Evolutionary conservation across 23 tunicate genomes (phyloP).

Genomic region (Ciona savignyi): DNA sequence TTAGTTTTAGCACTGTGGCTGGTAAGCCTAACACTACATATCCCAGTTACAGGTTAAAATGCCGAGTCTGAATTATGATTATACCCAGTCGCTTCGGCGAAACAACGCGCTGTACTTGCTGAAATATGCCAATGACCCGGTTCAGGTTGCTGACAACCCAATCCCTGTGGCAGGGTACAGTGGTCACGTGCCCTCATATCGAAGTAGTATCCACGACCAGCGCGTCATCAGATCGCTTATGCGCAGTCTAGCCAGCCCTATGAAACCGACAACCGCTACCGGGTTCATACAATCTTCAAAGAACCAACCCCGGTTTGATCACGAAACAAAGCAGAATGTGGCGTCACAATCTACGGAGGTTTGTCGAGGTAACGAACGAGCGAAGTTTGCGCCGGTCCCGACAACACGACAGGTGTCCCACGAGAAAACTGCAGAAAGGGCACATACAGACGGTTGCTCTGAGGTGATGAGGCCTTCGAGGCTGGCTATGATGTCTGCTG

Average conservation of each 20-base stretch:
- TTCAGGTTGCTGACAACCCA: conserved; percentile 41
- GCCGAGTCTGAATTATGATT: conserved; percentile 71
- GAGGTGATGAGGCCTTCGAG: conserved; percentile 21
- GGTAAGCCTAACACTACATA: too few relatives aligned
- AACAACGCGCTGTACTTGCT: conserved; percentile 63
- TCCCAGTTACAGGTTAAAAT: too few relatives aligned
- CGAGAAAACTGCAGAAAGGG: background rate
- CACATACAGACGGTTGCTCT: background rate
- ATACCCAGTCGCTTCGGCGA: conserved; percentile 68
- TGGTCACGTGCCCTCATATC: conserved; percentile 62
- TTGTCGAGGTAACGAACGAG: conserved; percentile 13
- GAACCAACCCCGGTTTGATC: background rate
- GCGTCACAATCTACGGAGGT: background rate
- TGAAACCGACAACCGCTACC: conserved; percentile 75
- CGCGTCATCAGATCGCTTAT: conserved; percentile 71
- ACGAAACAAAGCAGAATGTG: background rate
- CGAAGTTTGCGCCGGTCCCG: conserved; percentile 15
- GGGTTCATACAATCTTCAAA: conserved; percentile 16
- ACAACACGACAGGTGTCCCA: background rate
- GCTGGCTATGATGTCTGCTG: conserved; percentile 64
- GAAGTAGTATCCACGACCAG: conserved; percentile 57
- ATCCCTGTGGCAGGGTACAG: conserved; percentile 62
- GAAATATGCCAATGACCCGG: conserved; percentile 80
- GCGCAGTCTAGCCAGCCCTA: conserved; percentile 57
- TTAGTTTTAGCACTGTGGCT: too few relatives aligned